Conservation (phyloP, 2,797 vertebrate species). For the Leptoclinus maculatus region DNA sequence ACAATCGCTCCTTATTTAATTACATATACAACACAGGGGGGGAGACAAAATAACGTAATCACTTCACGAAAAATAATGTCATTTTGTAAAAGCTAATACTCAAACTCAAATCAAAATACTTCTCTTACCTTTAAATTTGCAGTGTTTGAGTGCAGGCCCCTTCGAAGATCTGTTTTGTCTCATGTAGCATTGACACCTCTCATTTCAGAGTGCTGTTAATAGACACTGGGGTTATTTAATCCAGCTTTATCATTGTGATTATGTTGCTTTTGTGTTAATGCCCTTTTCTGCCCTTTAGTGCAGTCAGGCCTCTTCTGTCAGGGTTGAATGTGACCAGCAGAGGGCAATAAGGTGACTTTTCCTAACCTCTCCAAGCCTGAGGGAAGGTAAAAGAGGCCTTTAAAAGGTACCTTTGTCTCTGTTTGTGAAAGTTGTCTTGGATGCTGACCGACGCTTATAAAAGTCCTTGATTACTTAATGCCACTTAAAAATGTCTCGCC, state of each 20-base stretch:
- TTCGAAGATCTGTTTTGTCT: not conserved
- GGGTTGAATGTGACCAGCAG: conserved; percentile 44
- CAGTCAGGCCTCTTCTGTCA: not conserved
- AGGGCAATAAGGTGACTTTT: conserved; percentile 11
- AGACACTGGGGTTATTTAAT: not conserved
- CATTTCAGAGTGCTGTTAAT: conserved; percentile 1
- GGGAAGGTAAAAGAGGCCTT: not conserved
- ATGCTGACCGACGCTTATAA: not conserved
- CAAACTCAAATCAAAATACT: too few species aligned
- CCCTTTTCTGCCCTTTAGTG: not conserved
- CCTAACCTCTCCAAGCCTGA: not conserved
- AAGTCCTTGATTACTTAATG: conserved; percentile 11
- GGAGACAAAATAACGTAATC: not conserved
- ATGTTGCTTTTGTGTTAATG: not conserved
- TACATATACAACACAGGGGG: not conserved
- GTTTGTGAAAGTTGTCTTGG: not conserved
- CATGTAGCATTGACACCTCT: not conserved
- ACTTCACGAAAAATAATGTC: not conserved
- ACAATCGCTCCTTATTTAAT: not conserved
- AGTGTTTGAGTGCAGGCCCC: too few species aligned
- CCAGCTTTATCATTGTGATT: not conserved
- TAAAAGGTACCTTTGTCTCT: not conserved
- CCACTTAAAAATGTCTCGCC: not conserved
- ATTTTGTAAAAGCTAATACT: conserved; percentile 1
- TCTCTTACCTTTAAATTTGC: too few species aligned